These are phyloP conservation scores for Mola mola DNA, from an alignment of 2,113 vertebrate species.

Conservation along the genomic window DNA sequence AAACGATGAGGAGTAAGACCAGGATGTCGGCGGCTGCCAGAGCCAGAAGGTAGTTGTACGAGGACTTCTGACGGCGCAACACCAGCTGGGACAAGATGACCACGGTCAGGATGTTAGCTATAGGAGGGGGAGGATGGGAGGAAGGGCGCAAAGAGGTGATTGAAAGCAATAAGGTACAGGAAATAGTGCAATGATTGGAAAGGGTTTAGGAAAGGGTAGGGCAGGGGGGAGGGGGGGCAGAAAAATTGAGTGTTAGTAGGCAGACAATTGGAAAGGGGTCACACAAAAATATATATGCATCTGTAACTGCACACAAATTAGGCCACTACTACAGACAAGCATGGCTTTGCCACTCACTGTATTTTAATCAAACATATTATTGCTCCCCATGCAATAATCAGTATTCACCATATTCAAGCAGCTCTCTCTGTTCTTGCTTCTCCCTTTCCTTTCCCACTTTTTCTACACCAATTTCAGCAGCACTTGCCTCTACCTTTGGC, in stretches of 20 bases:
- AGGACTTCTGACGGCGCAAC: conserved; percentile 95
- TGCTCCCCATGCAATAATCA: conserved; percentile 8
- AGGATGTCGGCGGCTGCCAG: conserved; percentile 95
- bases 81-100: conserved; percentile 96
- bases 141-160: conserved; percentile 13
- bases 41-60: conserved; percentile 96
- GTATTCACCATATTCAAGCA: conserved; percentile 18
- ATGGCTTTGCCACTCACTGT: too few relatives aligned
- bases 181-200: conserved; percentile 31
- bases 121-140: conserved; percentile 19
- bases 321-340: too few relatives aligned
- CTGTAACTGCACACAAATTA: too few relatives aligned
- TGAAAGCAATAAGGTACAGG: conserved; percentile 19
- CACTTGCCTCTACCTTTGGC: conserved; percentile 59
- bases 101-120: conserved; percentile 97
- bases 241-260: conserved; percentile 56
- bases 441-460: background rate
- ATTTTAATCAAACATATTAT: too few relatives aligned
- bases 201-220: conserved; percentile 27
- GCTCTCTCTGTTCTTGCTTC: conserved; percentile 18
- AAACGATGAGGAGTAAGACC: conserved; percentile 95
- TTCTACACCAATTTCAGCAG: conserved; percentile 45
- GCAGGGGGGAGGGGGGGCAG: conserved; percentile 39
- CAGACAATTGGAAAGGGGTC: conserved; percentile 36
- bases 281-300: too few relatives aligned